A percentile compares a stretch with the other conserved stretches of the same genome.
Conservation (phyloP, 1,140 invertebrate species). For the Zaprionus davidi region DNA sequence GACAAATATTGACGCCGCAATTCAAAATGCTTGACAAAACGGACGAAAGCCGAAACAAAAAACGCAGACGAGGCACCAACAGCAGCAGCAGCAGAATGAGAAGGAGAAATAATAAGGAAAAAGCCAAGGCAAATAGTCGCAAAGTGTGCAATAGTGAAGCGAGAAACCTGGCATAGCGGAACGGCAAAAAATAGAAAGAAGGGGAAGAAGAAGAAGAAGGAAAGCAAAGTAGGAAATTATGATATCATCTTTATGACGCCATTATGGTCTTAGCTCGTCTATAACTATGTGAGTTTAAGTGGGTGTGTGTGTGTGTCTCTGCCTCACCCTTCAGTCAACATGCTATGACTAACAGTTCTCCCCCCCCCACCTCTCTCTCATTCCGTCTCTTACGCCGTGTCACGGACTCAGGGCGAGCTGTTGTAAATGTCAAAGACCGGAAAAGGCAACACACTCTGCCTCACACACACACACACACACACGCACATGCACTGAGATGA, state of each 20-base stretch:
- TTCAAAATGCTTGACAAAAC: slow-evolving; percentile 60
- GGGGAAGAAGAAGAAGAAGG: slow-evolving; percentile 1
- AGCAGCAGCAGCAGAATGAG: slow-evolving; percentile 5
- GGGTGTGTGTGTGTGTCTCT: slow-evolving; percentile 13
- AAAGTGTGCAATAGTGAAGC: slow-evolving; percentile 41
- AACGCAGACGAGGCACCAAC: not conserved
- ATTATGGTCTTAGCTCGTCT: slow-evolving; percentile 59
- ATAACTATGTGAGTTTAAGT: slow-evolving; percentile 23
- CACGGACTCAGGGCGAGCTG: slow-evolving; percentile 56
- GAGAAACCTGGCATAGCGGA: slow-evolving; percentile 18
- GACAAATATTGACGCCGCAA: slow-evolving; percentile 69
- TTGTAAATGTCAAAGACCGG: slow-evolving; percentile 80
- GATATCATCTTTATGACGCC: slow-evolving; percentile 82
- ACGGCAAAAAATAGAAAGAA: slow-evolving; percentile 24
- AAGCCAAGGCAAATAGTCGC: slow-evolving; percentile 48
- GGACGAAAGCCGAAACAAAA: slow-evolving; percentile 21
- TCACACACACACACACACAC: slow-evolving; percentile 11
- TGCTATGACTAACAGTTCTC: slow-evolving; percentile 66
- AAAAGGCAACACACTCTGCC: slow-evolving; percentile 47
- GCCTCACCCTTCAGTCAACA: slow-evolving; percentile 48
- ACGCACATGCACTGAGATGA: not conserved
- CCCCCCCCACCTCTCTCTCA: slow-evolving; percentile 13
- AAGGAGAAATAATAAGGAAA: slow-evolving; percentile 25
- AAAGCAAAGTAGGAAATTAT: slow-evolving; percentile 80
- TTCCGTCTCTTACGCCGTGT: not conserved